phyloP scores from a whole-genome alignment of 1,140 invertebrate genomes.

The Pseudomyrmex pallidus region DNA sequence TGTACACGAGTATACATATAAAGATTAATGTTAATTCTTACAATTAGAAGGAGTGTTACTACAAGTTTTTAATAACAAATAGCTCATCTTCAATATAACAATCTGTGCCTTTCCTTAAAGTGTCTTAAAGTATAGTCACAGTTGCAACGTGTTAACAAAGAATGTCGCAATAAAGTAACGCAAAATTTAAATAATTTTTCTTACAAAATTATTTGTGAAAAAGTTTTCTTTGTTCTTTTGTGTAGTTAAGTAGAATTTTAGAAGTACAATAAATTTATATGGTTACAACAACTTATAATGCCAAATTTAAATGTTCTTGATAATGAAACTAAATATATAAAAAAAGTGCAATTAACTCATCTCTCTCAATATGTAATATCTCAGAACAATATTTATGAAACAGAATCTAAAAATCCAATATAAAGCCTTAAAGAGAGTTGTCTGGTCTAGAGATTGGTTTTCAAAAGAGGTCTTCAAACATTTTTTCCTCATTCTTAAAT shows the following conservation, averaged over 20 bases:
- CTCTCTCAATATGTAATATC: no score
- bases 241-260: not conserved
- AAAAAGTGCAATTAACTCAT: no score
- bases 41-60: conserved; percentile 45
- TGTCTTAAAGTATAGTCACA: no score
- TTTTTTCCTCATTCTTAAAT: no score
- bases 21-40: conserved; percentile 50
- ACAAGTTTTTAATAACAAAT: conserved; percentile 16
- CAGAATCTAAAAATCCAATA: no score
- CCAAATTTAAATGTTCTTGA: not conserved
- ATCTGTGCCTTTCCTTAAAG: no score
- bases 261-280: not conserved
- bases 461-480: no score
- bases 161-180: no score
- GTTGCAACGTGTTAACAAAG: no score
- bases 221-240: not conserved
- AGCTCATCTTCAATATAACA: not conserved
- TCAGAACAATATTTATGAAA: no score
- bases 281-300: not conserved
- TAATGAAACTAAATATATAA: not conserved
- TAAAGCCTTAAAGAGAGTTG: no score
- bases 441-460: no score
- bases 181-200: not conserved
- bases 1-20: conserved; percentile 46
- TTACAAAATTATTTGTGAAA: not conserved